These are phyloP conservation scores for Oryctolagus cuniculus DNA, from an alignment of 2,113 vertebrate species.

Conservation along the genomic window DNA sequence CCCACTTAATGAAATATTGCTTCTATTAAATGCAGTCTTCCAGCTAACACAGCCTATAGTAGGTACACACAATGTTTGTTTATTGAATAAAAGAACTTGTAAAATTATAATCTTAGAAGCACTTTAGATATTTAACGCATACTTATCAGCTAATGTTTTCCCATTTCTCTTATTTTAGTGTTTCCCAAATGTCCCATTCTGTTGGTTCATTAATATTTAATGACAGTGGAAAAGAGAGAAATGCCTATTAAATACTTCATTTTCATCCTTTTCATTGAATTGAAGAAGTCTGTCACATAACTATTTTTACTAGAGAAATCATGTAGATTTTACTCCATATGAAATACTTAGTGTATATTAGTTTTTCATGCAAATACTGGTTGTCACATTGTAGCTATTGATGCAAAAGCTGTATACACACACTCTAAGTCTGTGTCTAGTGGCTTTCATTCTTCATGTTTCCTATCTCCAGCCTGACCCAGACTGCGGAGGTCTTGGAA, in stretches of 20 bases:
- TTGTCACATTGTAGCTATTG: neutral
- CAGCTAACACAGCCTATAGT: neutral
- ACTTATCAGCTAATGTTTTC: neutral
- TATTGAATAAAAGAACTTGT: neutral
- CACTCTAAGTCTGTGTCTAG: neutral
- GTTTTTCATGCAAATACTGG: neutral
- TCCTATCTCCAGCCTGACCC: neutral
- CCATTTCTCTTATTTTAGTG: neutral
- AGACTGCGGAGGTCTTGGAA: neutral
- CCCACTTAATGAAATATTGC: neutral
- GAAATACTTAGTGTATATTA: neutral
- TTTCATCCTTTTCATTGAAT: neutral
- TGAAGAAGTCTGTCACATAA: neutral
- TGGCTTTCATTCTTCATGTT: neutral
- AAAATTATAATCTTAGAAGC: neutral
- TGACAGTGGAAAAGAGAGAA: neutral
- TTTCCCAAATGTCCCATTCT: neutral
- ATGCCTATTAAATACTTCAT: neutral
- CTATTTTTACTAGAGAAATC: neutral
- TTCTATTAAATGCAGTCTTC: neutral
- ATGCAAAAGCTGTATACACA: neutral
- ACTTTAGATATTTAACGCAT: neutral
- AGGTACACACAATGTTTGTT: neutral
- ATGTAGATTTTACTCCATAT: conserved; percentile 37
- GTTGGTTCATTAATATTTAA: neutral